Evolutionary conservation across 2,888 invertebrate genomes (phyloP).

Genomic region (Ectemnius cavifrons): DNA sequence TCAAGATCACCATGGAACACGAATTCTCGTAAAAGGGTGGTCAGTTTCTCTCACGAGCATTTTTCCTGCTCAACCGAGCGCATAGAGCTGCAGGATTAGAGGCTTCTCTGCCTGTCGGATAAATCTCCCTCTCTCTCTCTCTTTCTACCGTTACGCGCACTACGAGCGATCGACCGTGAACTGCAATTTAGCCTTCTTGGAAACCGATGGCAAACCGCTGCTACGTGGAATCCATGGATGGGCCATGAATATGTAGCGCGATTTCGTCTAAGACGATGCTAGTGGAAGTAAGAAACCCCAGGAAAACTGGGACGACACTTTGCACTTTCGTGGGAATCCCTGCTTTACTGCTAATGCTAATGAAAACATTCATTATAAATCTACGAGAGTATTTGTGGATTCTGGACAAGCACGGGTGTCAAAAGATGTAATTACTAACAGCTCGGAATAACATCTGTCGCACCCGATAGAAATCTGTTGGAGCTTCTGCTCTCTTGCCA

Average conservation of each 20-base stretch:
- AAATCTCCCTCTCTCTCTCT: conserved; percentile 13
- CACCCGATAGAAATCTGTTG: conserved; percentile 28
- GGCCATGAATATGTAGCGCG: background rate
- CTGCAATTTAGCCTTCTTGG: conserved; percentile 12
- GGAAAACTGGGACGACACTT: background rate
- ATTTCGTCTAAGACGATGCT: background rate
- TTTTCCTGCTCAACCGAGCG: conserved; percentile 17
- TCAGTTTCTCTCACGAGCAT: conserved; percentile 1
- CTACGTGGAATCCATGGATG: too few relatives aligned
- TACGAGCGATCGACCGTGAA: conserved; percentile 17
- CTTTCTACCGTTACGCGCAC: conserved; percentile 16
- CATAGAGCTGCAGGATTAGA: conserved; percentile 45
- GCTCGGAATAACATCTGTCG: conserved; percentile 5
- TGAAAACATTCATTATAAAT: too few relatives aligned
- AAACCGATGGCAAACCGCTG: background rate
- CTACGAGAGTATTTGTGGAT: too few relatives aligned
- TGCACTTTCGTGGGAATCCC: background rate
- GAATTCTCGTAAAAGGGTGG: background rate
- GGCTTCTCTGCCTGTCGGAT: conserved; percentile 5
- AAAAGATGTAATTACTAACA: background rate
- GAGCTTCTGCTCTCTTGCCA: conserved; percentile 6
- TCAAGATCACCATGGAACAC: too few relatives aligned
- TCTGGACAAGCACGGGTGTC: too few relatives aligned
- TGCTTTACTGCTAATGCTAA: background rate
- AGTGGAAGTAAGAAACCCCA: background rate